Base-by-base conservation (phyloP, 2,888 invertebrate genomes). In the Hedychridium roseum region DNA sequence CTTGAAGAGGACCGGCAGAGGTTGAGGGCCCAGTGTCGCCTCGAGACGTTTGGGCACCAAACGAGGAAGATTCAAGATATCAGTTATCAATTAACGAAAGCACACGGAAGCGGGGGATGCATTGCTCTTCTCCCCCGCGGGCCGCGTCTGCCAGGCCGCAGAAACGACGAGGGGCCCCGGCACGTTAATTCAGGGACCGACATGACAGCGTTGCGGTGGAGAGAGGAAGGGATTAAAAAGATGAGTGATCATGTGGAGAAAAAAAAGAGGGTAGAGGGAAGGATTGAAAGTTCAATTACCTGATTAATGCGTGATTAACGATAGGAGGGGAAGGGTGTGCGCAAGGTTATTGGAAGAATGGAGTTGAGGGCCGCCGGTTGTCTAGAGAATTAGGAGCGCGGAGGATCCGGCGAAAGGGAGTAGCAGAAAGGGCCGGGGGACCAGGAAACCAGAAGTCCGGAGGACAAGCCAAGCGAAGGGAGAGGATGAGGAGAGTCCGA, bases 21-120 rank as follows among this genome's bases (percentile, higher is more conserved):
- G n/a, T n/a, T n/a, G n/a, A n/a, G n/a, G n/a, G n/a, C n/a, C n/a
- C n/a, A n/a, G n/a, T n/a, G n/a, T n/a, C n/a, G n/a, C n/a, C n/a
- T n/a, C n/a, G n/a, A n/a, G n/a, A n/a, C n/a, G n/a, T n/a, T n/a
- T n/a, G n/a, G n/a, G n/a, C n/a, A n/a, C n/a, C n/a, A n/a, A n/a
- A n/a, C n/a, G n/a, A n/a, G n/a, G n/a, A n/a, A 68, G 71, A 74
- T 71, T 46, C 50, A 57, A 69, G 74, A 75, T 74, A 74, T 73
- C 72, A 51, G 66, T 74, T 75, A 74, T 74, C 74, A 75, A 73
- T 75, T 74, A 74, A 74, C 70, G 64, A 66, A 66, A 59, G 66
- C 61, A 60, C 55, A 65, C 68, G 66, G 67, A 68, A 72, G 67
- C 60, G 57, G 53, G 55, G 59, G 41, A 68, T 52, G 58, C 60